Base-by-base conservation (phyloP, 2,888 invertebrate species). In the Clunio marinus region DNA sequence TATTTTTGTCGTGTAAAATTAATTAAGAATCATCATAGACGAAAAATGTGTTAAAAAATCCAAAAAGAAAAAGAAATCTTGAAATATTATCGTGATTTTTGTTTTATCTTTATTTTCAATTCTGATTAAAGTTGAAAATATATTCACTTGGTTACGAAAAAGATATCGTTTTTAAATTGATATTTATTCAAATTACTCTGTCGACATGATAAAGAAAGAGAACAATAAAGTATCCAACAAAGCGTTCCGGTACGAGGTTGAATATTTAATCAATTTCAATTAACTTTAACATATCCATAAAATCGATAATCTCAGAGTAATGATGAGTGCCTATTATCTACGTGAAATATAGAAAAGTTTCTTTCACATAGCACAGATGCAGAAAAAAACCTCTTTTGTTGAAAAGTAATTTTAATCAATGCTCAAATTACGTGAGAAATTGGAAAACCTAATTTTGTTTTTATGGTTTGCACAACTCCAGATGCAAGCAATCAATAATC, bases 211-310 rank as follows among this genome's bases (percentile, higher is more conserved):
- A n/a, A n/a, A n/a, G n/a, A n/a, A n/a, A n/a, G n/a, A n/a, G n/a
- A n/a, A n/a, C n/a, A n/a, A n/a, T n/a, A n/a, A n/a, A n/a, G n/a
- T n/a, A n/a, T n/a, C n/a, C n/a, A n/a, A n/a, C n/a, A n/a, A n/a
- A n/a, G n/a, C n/a, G n/a, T n/a, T n/a, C n/a, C n/a, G n/a, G n/a
- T 3, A 41, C 3, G 41, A 41, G 15, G 46, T 46, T 63, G 63
- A 63, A 63, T 63, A 63, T 63, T 63, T 46, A 63, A 63, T 63
- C 27, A 45, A 63, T 45, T 63, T 63, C 63, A 63, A 63, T 63
- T 63, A 63, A 60, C 37, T 60, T 22, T 60, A n/a, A 60, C 22
- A 62, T 24, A 24, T 62, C 63, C 63, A 45, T 46, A 46, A 63
- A 63, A 63, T 63, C 63, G 17, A 63, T 63, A 63, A 63, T 63